Evolutionary conservation across 2,888 invertebrate species (phyloP), one percentile per base, ranked within the genome.

Genomic region (Morpho achilles): DNA sequence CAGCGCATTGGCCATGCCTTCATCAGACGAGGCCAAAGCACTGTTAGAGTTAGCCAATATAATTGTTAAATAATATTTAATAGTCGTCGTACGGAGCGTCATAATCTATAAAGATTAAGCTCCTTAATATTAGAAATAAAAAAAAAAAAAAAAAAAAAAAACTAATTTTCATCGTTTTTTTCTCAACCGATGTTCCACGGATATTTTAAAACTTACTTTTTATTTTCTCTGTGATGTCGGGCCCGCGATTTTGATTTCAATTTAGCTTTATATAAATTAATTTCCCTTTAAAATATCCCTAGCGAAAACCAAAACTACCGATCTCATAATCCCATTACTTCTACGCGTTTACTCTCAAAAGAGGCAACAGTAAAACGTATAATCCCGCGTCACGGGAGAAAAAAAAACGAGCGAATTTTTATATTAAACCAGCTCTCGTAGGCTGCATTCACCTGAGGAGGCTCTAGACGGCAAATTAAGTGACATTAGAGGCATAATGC

Each of bases 391-490:
- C 71, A 73, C 76, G 72, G 76, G 67, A 65, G 64, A 67, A 63
- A 76, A 79, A 83, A 83, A 80, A 84, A 76, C 77, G 81, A 77
- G 76, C 72, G 71, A 82, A 82, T 84, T 87, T 87, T 88, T 84
- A 87, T 88, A 87, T 88, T 84, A 87, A 89, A 87, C 82, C 81
- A 72, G 79, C 80, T 77, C 81, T 79, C 72, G 80, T 76, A 73
- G 75, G 80, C 82, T 81, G 86, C 84, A 84, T 87, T 87, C 84
- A 87, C 84, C 82, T 87, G 84, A 87, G 86, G 80, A 79, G 79
- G 81, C 84, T 76, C 87, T 87, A 87, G 85, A 87, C 87, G 83
- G 85, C 81, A 86, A 87, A 89, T 89, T 89, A 86, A 88, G 88
- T 88, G 88, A 87, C 86, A 87, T 88, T 88, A 89, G 81, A 79